phyloP scores from a whole-genome alignment of 2,888 invertebrate species.

The Branchipolynoe longqiensis region DNA sequence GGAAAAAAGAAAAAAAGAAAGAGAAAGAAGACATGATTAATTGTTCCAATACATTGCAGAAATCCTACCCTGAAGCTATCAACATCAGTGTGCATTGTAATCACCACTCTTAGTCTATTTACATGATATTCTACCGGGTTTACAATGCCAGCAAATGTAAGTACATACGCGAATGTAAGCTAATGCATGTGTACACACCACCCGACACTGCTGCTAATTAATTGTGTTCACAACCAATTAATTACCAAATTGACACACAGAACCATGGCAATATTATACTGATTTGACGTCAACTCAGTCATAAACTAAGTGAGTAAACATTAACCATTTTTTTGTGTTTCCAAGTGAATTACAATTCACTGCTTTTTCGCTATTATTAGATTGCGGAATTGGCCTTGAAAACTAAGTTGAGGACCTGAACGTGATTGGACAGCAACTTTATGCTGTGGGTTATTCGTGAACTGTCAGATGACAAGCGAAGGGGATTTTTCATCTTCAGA shows the following conservation, averaged over 20 bases:
- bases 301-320: neutral
- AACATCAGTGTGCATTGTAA: neutral
- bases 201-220: slow-evolving; percentile 40
- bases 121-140: slow-evolving; percentile 14
- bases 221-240: slow-evolving; percentile 27
- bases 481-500: too few species aligned
- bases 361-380: too few species aligned
- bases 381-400: too few species aligned
- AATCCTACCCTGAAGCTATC: neutral
- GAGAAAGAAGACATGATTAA: too few species aligned
- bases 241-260: slow-evolving; percentile 44
- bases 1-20: too few species aligned
- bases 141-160: slow-evolving; percentile 40
- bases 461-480: too few species aligned
- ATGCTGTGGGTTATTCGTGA: too few species aligned
- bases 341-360: neutral
- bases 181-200: slow-evolving; percentile 18
- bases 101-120: slow-evolving; percentile 15
- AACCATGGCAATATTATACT: neutral
- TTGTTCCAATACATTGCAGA: too few species aligned
- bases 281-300: neutral
- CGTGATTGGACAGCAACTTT: too few species aligned
- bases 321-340: neutral
- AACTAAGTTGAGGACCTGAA: too few species aligned
- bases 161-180: neutral